Evolutionary conservation across 2,113 vertebrate species (phyloP).

Genomic region (Sturnira hondurensis): DNA sequence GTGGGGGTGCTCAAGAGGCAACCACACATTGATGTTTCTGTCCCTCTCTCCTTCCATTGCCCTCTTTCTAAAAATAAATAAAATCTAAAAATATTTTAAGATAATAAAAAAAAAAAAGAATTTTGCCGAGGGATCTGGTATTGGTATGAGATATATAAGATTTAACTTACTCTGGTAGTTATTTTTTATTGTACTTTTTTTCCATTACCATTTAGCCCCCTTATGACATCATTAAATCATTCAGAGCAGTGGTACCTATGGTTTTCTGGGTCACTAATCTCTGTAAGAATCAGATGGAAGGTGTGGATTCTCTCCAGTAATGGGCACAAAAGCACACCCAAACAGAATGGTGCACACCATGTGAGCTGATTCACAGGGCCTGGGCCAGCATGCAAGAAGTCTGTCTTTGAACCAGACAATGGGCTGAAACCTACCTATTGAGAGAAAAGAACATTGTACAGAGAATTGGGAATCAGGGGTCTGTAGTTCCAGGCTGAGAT

Average conservation of each 20-base stretch:
- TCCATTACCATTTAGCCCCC: too few species aligned
- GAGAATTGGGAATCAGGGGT: neutral
- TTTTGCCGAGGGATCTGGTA: neutral
- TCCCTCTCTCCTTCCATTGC: too few species aligned
- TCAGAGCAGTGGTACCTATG: neutral
- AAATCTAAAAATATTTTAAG: too few species aligned
- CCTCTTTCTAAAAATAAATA: too few species aligned
- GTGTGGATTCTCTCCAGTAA: neutral
- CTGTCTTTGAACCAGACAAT: neutral
- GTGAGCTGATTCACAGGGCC: neutral
- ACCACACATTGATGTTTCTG: too few species aligned
- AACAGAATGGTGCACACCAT: neutral
- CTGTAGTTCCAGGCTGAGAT: neutral
- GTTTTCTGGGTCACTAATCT: neutral
- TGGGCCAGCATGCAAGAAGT: neutral
- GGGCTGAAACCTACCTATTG: neutral
- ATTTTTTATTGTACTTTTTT: neutral
- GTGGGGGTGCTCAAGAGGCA: too few species aligned
- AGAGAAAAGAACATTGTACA: neutral
- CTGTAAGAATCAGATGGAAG: neutral
- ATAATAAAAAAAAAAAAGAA: neutral
- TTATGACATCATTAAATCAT: neutral
- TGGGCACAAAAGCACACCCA: neutral
- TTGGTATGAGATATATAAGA: neutral
- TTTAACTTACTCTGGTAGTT: neutral